These are phyloP conservation scores for Sturnira hondurensis DNA, from an alignment of 2,113 vertebrate genomes.

Conservation along the genomic window DNA sequence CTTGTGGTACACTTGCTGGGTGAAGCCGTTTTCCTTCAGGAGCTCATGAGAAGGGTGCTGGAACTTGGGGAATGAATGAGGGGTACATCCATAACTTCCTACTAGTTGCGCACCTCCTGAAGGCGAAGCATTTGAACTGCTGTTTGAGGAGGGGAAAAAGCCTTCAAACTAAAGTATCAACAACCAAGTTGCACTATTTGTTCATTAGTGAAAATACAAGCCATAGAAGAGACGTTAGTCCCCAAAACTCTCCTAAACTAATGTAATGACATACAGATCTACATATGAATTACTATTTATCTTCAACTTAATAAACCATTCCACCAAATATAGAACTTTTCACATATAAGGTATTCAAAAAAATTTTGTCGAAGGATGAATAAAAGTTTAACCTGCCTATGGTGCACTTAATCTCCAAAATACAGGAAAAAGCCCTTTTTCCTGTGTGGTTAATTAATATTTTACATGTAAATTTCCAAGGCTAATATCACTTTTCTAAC, in stretches of 20 bases:
- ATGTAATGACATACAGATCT: neutral
- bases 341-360: neutral
- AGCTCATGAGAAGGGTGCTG: slow-evolving; percentile 97
- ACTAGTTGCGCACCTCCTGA: slow-evolving; percentile 85
- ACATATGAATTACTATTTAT: neutral
- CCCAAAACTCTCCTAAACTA: neutral
- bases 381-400: neutral
- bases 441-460: neutral
- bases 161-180: slow-evolving; percentile 18
- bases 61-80: slow-evolving; percentile 94
- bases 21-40: slow-evolving; percentile 95
- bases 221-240: neutral
- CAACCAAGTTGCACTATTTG: neutral
- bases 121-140: slow-evolving; percentile 90
- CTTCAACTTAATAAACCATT: neutral
- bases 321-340: neutral
- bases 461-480: neutral
- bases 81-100: slow-evolving; percentile 88
- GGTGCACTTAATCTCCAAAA: neutral
- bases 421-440: neutral
- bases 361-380: neutral
- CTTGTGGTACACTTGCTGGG: slow-evolving; percentile 96
- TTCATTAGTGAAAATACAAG: neutral
- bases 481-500: neutral
- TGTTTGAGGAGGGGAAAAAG: slow-evolving; percentile 63